These are phyloP conservation scores for Rhyzopertha dominica DNA, from an alignment of 1,140 invertebrate genomes.

Conservation along the genomic window DNA sequence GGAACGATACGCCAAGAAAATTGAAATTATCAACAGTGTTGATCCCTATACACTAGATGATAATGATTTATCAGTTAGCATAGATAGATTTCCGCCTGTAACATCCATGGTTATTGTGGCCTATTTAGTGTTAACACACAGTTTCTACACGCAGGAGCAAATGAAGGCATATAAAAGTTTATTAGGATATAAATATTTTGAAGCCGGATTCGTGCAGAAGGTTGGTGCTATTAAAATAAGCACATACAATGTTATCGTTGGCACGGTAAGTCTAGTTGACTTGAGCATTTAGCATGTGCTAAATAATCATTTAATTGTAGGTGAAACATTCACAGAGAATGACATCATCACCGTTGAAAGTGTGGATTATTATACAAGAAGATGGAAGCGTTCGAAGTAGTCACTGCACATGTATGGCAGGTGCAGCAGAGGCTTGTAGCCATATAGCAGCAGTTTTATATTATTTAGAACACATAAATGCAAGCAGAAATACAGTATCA, in stretches of 20 bases:
- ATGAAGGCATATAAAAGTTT: conserved; percentile 7
- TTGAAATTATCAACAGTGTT: no score
- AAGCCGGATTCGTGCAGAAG: conserved; percentile 9
- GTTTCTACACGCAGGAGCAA: conserved; percentile 9
- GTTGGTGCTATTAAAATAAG: not conserved
- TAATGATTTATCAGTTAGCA: no score
- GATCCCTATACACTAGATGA: no score
- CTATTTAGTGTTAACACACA: conserved; percentile 3
- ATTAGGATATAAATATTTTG: conserved; percentile 5
- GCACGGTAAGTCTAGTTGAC: not conserved
- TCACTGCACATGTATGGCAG: no score
- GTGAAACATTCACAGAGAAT: no score
- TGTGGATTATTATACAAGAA: no score
- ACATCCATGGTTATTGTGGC: conserved; percentile 1
- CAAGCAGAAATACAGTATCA: no score
- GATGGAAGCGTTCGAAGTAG: no score
- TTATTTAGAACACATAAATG: no score
- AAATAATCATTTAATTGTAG: not conserved
- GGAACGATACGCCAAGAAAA: no score
- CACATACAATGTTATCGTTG: not conserved
- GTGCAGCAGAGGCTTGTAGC: no score
- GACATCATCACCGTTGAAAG: no score
- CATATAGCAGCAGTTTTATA: conserved; percentile 7
- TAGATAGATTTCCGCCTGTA: conserved; percentile 1
- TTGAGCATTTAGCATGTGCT: not conserved